Conservation (phyloP, 1,140 invertebrate genomes). For the Drosophila rufa region DNA sequence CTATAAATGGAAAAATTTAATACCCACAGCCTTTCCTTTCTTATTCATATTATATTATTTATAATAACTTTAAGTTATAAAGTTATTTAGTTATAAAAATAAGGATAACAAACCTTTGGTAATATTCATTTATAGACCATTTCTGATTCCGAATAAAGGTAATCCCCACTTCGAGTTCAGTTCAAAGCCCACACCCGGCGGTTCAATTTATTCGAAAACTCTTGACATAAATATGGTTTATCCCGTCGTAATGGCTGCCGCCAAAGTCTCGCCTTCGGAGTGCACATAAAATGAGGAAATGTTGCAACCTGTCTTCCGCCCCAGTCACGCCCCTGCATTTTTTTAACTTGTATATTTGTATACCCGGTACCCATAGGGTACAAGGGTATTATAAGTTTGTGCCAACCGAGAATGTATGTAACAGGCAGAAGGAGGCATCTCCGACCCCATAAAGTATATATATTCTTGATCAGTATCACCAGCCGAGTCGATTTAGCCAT, state of each 20-base stretch:
- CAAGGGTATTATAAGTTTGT: too few species aligned
- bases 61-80: background rate
- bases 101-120: too few species aligned
- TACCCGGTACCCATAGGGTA: too few species aligned
- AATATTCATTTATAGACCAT: too few species aligned
- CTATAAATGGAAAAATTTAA: too few species aligned
- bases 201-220: slow-evolving; percentile 55
- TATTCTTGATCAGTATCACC: too few species aligned
- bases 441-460: too few species aligned
- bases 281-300: slow-evolving; percentile 47
- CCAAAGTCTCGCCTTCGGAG: slow-evolving; percentile 27
- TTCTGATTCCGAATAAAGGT: background rate
- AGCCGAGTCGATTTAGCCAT: too few species aligned
- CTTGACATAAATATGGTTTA: slow-evolving; percentile 73
- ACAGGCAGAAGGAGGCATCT: too few species aligned
- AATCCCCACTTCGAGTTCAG: background rate
- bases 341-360: slow-evolving; percentile 1
- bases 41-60: background rate
- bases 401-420: too few species aligned
- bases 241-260: slow-evolving; percentile 59
- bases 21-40: too few species aligned
- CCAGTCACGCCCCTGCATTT: slow-evolving; percentile 27
- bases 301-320: slow-evolving; percentile 58
- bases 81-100: too few species aligned
- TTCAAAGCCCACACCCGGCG: background rate